Conservation (phyloP, 2,888 invertebrate species). For the Chloroclystis v-ata region DNA sequence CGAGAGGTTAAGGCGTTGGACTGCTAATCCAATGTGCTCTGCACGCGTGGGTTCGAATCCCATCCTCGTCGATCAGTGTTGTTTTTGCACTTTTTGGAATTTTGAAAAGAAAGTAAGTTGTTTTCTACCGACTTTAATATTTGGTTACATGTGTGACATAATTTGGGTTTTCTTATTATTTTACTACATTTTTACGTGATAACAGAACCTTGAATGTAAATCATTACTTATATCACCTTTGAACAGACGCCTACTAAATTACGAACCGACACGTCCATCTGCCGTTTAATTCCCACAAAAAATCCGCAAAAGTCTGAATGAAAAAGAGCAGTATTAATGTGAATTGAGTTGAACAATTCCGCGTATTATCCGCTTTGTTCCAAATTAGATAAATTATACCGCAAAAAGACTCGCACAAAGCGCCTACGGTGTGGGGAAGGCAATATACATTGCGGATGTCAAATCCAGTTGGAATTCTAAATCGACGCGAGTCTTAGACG, state of each 20-base stretch:
- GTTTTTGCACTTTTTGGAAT: slow-evolving; percentile 10
- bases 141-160: too few relatives aligned
- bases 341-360: slow-evolving; percentile 45
- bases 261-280: slow-evolving; percentile 13
- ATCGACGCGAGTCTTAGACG: slow-evolving; percentile 55
- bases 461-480: slow-evolving; percentile 63
- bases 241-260: slow-evolving; percentile 13
- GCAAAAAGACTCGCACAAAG: slow-evolving; percentile 62
- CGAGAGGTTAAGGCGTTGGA: slow-evolving; percentile 80
- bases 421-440: slow-evolving; percentile 48
- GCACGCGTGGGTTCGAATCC: slow-evolving; percentile 91
- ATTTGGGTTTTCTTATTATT: too few relatives aligned
- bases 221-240: slow-evolving; percentile 10
- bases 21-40: slow-evolving; percentile 92
- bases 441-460: slow-evolving; percentile 68
- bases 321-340: slow-evolving; percentile 31
- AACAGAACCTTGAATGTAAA: too few relatives aligned
- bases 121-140: background rate
- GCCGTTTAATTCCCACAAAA: slow-evolving; percentile 16
- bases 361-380: slow-evolving; percentile 60
- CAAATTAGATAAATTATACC: slow-evolving; percentile 70
- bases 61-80: slow-evolving; percentile 83
- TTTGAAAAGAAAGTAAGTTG: background rate
- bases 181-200: too few relatives aligned
- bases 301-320: slow-evolving; percentile 23